Evolutionary conservation across 2,113 vertebrate species (phyloP).

Genomic region (Leuciscus idus): DNA sequence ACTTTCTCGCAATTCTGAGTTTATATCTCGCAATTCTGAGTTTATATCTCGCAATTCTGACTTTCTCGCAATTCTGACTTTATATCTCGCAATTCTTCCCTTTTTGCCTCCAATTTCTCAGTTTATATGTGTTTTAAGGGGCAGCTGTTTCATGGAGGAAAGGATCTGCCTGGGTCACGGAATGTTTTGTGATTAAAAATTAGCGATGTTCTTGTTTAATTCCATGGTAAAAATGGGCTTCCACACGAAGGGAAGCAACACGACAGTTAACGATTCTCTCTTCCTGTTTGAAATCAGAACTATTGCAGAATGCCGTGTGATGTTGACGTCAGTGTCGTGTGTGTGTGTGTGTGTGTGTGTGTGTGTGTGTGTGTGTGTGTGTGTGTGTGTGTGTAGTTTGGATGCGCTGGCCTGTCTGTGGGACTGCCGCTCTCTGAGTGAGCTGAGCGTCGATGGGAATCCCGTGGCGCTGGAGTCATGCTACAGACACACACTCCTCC

Average conservation of each 20-base stretch:
- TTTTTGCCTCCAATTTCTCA: neutral
- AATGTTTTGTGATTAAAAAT: neutral
- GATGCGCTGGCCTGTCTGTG: slow-evolving; percentile 90
- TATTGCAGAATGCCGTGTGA: too few species aligned
- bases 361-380: too few species aligned
- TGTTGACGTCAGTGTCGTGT: too few species aligned
- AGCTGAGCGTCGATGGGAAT: slow-evolving; percentile 98
- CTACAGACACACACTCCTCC: slow-evolving; percentile 95
- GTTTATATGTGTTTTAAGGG: neutral
- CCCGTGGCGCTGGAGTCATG: slow-evolving; percentile 98
- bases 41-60: neutral
- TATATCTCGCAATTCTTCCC: neutral
- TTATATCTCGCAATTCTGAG: neutral
- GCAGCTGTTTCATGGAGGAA: too few species aligned
- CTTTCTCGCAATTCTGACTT: neutral
- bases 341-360: too few species aligned
- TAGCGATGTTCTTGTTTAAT: neutral
- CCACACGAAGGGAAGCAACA: neutral
- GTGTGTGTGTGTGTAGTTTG: slow-evolving; percentile 62
- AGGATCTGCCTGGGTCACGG: too few species aligned
- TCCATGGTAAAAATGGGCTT: neutral
- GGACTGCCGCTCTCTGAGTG: slow-evolving; percentile 86
- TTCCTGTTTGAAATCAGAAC: too few species aligned
- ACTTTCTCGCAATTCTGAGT: too few species aligned
- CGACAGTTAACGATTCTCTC: neutral